Evolutionary conservation across 2,888 invertebrate species (phyloP).

Genomic region (Ophion costatus): DNA sequence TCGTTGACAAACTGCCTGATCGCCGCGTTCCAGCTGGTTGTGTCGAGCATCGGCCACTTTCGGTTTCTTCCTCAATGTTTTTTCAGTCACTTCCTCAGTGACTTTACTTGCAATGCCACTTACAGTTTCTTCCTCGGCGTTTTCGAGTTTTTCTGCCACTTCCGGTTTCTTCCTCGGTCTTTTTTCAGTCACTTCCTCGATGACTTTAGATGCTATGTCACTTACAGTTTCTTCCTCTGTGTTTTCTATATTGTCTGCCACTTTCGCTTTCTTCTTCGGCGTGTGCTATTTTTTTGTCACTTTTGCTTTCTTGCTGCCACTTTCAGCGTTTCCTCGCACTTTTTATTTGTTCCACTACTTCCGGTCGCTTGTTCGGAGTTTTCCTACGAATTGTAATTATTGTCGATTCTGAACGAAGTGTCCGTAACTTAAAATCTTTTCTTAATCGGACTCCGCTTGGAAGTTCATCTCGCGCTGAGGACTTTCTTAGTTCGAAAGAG

Average conservation of each 20-base stretch:
- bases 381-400: not conserved
- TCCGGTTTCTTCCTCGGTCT: slow-evolving; percentile 53
- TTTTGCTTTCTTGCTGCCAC: slow-evolving; percentile 14
- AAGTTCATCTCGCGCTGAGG: slow-evolving; percentile 40
- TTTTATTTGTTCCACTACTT: not conserved
- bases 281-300: not conserved
- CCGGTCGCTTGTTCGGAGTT: not conserved
- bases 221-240: slow-evolving; percentile 55
- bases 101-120: slow-evolving; percentile 40
- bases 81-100: slow-evolving; percentile 41
- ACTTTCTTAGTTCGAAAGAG: slow-evolving; percentile 12
- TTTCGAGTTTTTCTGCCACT: not conserved
- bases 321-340: slow-evolving; percentile 50
- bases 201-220: not conserved
- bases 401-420: not conserved
- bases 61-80: slow-evolving; percentile 66
- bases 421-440: not conserved
- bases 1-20: slow-evolving; percentile 32
- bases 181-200: not conserved
- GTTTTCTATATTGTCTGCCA: slow-evolving; percentile 53
- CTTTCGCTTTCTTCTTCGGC: slow-evolving; percentile 13
- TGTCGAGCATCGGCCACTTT: slow-evolving; percentile 31
- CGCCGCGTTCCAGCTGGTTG: slow-evolving; percentile 20
- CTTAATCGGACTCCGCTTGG: slow-evolving; percentile 27
- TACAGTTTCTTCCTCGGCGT: not conserved